A percentile compares a stretch with the other conserved stretches of the same genome.
phyloP scores from a whole-genome alignment of 2,888 invertebrate species.

The Tortrix viridana region DNA sequence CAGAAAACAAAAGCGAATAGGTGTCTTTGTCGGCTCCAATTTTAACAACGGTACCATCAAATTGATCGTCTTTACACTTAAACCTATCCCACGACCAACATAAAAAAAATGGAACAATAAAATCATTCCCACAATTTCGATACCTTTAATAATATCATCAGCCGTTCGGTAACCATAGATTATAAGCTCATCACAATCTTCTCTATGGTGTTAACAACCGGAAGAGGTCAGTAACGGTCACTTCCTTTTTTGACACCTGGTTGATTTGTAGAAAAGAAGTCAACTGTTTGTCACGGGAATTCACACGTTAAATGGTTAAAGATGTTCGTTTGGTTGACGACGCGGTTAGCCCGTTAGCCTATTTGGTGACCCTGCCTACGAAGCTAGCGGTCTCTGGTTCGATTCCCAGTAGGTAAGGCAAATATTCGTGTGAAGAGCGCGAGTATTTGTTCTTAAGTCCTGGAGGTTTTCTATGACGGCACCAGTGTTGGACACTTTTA shows the following conservation, averaged over 20 bases:
- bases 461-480: too few species aligned
- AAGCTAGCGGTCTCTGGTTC: too few species aligned
- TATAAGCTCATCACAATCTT: slow-evolving; percentile 55
- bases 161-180: slow-evolving; percentile 35
- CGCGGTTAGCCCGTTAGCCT: too few species aligned
- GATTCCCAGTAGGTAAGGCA: too few species aligned
- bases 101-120: slow-evolving; percentile 28
- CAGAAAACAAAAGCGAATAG: too few species aligned
- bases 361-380: too few species aligned
- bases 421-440: too few species aligned
- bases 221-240: slow-evolving; percentile 53
- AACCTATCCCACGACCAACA: slow-evolving; percentile 22
- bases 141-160: slow-evolving; percentile 47
- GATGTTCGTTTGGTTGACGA: neutral
- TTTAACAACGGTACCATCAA: neutral
- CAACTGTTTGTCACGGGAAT: slow-evolving; percentile 40
- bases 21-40: neutral
- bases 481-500: too few species aligned
- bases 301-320: slow-evolving; percentile 21
- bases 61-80: neutral
- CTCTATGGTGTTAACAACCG: slow-evolving; percentile 49
- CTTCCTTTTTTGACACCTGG: slow-evolving; percentile 51
- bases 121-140: slow-evolving; percentile 45
- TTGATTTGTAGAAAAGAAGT: slow-evolving; percentile 30
- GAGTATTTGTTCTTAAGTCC: too few species aligned